Evolutionary conservation across 1,140 invertebrate genomes (phyloP).

Genomic region (Philaenus spumarius): DNA sequence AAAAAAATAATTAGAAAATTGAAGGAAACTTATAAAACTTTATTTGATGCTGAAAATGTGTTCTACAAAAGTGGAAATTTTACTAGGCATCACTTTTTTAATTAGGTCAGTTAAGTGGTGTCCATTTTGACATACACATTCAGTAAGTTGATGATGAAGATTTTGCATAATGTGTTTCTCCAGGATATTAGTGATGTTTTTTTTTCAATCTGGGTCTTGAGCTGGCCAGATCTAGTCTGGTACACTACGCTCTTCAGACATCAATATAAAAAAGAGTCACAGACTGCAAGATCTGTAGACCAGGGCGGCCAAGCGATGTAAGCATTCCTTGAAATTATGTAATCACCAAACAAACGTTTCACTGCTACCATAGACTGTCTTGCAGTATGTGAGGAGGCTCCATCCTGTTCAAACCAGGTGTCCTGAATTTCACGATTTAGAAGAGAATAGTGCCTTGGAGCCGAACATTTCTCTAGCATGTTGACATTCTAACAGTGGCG

Average conservation of each 20-base stretch:
- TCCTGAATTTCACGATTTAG: neutral
- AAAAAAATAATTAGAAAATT: neutral
- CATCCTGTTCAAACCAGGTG: neutral
- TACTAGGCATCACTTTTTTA: neutral
- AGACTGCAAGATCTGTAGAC: neutral
- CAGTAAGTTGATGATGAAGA: neutral
- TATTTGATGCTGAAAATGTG: neutral
- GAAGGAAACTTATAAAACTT: neutral
- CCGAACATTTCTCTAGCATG: neutral
- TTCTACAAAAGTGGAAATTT: neutral
- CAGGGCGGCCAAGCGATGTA: neutral
- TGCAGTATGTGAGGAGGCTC: neutral
- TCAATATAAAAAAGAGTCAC: neutral
- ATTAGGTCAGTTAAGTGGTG: neutral
- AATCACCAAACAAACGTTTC: neutral
- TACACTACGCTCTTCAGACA: neutral
- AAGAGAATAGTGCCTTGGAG: neutral
- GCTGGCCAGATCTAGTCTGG: neutral
- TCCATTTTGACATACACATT: neutral
- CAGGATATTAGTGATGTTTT: neutral
- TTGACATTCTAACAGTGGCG: neutral
- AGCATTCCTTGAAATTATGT: neutral
- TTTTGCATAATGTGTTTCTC: neutral
- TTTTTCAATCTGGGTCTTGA: neutral
- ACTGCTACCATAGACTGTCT: neutral